Evolutionary conservation across 2,113 vertebrate genomes (phyloP).

Genomic region (Mormyrus iriodes): DNA sequence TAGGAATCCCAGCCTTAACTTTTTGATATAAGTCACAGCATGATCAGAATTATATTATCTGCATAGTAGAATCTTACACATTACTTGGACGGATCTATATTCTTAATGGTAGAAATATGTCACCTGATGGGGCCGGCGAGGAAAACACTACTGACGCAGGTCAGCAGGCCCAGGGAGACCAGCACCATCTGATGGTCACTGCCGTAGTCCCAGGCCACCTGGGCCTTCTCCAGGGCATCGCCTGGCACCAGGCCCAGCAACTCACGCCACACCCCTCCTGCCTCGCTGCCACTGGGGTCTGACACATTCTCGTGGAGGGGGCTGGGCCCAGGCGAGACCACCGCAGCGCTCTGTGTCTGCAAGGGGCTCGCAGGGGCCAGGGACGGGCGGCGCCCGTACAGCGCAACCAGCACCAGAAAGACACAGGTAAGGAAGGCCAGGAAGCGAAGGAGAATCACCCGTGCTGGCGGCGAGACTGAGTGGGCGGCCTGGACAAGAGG

Average conservation of each 20-base stretch:
- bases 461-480: conserved; percentile 60
- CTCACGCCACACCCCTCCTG: conserved; percentile 54
- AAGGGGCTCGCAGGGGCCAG: conserved; percentile 1
- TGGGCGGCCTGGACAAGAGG: conserved; percentile 62
- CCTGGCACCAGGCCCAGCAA: conserved; percentile 68
- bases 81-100: not conserved
- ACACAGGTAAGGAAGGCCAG: conserved; percentile 77
- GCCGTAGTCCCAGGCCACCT: conserved; percentile 67
- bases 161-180: conserved; percentile 71
- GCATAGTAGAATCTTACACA: not conserved
- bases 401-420: conserved; percentile 63
- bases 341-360: conserved; percentile 39
- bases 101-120: not conserved
- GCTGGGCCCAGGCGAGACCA: conserved; percentile 34
- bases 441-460: conserved; percentile 73
- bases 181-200: conserved; percentile 71
- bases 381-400: conserved; percentile 49
- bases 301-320: conserved; percentile 37
- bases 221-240: conserved; percentile 50
- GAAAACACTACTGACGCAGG: conserved; percentile 77
- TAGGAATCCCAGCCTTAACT: not conserved
- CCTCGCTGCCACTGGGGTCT: conserved; percentile 10
- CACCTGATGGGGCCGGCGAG: conserved; percentile 81
- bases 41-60: not conserved
- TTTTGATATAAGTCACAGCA: not conserved